phyloP scores from a whole-genome alignment of 1,140 invertebrate species.

The Ceratina australensis region DNA sequence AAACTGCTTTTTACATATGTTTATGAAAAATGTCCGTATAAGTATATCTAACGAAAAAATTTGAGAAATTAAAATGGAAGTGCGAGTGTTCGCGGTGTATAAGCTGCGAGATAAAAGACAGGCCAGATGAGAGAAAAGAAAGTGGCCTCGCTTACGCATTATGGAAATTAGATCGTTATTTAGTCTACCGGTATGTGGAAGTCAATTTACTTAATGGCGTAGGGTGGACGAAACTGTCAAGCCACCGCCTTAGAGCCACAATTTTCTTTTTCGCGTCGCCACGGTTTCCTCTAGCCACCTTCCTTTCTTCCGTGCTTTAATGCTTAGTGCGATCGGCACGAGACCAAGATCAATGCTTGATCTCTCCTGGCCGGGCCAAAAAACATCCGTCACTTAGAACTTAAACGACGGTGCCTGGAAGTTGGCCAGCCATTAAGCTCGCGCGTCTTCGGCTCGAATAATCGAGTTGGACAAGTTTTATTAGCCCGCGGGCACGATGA shows the following conservation, averaged over 20 bases:
- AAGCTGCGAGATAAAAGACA: neutral
- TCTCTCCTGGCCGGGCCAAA: neutral
- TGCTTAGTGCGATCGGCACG: neutral
- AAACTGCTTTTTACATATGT: neutral
- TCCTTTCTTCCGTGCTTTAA: conserved; percentile 9
- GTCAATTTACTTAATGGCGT: conserved; percentile 74
- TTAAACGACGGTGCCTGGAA: conserved; percentile 47
- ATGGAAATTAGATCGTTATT: conserved; percentile 72
- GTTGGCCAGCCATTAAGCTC: conserved; percentile 61
- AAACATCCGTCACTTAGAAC: conserved; percentile 64
- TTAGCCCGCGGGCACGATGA: conserved; percentile 66
- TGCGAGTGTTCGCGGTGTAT: neutral
- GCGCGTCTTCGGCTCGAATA: conserved; percentile 63
- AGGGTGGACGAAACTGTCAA: conserved; percentile 62
- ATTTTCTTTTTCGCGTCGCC: conserved; percentile 54
- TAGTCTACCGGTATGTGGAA: conserved; percentile 58
- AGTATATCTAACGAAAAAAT: no score
- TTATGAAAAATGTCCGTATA: no score
- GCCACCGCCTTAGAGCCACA: conserved; percentile 62
- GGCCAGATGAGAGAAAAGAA: conserved; percentile 27
- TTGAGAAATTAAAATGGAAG: neutral
- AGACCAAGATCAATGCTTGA: neutral
- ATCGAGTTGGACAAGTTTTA: conserved; percentile 78
- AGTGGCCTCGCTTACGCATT: conserved; percentile 57
- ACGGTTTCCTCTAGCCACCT: neutral